These are phyloP conservation scores for Rhingia rostrata DNA, from an alignment of 2,888 invertebrate species.

Conservation along the genomic window DNA sequence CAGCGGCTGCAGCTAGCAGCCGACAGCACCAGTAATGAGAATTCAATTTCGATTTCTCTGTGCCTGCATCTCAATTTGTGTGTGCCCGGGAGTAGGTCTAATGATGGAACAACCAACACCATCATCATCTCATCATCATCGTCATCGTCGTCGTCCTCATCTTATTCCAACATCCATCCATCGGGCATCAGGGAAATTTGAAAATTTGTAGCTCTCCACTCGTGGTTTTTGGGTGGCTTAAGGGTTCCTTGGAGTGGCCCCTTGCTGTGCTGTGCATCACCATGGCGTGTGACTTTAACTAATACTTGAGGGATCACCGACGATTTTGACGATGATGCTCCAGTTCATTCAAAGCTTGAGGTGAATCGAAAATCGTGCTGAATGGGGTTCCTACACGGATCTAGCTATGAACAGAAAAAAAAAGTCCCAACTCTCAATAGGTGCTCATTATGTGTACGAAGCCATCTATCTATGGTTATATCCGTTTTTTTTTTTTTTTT, in stretches of 20 bases:
- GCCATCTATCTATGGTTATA: conserved; percentile 14
- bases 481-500: not conserved
- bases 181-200: conserved; percentile 24
- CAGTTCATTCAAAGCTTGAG: conserved; percentile 42
- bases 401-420: not conserved
- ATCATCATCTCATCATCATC: conserved; percentile 45
- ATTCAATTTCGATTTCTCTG: conserved; percentile 59
- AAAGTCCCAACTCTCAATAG: conserved; percentile 39
- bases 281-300: conserved; percentile 5
- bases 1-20: conserved; percentile 11
- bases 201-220: conserved; percentile 50
- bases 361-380: conserved; percentile 44
- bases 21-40: conserved; percentile 58
- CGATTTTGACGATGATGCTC: conserved; percentile 26
- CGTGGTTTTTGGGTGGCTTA: conserved; percentile 62
- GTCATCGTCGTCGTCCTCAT: not conserved
- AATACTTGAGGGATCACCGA: conserved; percentile 51
- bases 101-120: conserved; percentile 49
- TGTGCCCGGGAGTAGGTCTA: conserved; percentile 49
- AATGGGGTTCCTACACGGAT: conserved; percentile 25
- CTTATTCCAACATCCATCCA: not conserved
- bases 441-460: conserved; percentile 51
- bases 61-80: conserved; percentile 46
- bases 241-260: conserved; percentile 24
- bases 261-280: not conserved